Percentiles rank a stretch among this genome's conserved stretches.
Evolutionary conservation across 2,113 vertebrate species (phyloP).

Genomic region (Larimichthys polyactis): DNA sequence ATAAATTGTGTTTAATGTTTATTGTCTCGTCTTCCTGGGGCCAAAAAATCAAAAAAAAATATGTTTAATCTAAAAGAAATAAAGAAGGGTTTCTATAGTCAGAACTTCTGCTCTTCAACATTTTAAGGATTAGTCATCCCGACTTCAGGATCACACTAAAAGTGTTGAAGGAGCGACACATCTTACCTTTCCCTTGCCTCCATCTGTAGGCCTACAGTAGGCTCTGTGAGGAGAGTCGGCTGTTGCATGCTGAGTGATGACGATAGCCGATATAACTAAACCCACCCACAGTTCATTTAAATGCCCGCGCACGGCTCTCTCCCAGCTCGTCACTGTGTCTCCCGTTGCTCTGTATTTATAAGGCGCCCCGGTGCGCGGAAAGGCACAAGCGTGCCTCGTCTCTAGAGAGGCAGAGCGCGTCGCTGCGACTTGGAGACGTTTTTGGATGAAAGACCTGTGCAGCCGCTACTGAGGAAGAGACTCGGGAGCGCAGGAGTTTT

Average conservation of each 20-base stretch:
- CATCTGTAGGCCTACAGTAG: background rate
- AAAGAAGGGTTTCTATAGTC: background rate
- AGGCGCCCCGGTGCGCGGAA: constrained; percentile 72
- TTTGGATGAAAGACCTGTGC: constrained; percentile 49
- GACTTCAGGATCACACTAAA: background rate
- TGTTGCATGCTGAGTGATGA: constrained; percentile 70
- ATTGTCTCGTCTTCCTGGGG: no score
- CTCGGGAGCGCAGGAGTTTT: constrained; percentile 68
- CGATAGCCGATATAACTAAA: constrained; percentile 77
- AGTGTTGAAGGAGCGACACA: constrained; percentile 1
- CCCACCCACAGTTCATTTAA: constrained; percentile 87
- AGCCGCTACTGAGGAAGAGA: constrained; percentile 48
- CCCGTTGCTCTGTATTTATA: constrained; percentile 83
- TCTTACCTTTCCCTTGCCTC: background rate
- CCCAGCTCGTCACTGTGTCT: constrained; percentile 80
- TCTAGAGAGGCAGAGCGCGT: constrained; percentile 78
- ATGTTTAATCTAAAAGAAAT: background rate
- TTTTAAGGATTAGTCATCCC: background rate
- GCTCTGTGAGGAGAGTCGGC: constrained; percentile 14
- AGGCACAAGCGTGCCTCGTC: constrained; percentile 75
- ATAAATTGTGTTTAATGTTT: background rate
- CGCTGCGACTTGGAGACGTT: constrained; percentile 66
- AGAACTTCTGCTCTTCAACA: background rate
- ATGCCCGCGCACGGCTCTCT: constrained; percentile 83
- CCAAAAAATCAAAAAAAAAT: no score